Evolutionary conservation across 2,888 invertebrate genomes (phyloP).

Genomic region (Stenolophus ochropezus): DNA sequence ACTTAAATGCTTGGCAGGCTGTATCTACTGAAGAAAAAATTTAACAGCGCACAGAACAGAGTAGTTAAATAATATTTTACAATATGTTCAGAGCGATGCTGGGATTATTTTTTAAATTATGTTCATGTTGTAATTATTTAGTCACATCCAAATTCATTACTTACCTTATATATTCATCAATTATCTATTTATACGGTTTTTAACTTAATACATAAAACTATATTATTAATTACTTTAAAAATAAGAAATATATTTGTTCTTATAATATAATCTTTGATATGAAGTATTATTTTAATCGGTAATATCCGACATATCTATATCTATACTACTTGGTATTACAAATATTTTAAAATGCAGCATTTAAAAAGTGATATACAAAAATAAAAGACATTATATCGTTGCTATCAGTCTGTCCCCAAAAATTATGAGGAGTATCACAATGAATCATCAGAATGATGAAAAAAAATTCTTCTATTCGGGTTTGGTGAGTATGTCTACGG

Average conservation of each 20-base stretch:
- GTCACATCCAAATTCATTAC: too few species aligned
- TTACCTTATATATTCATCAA: neutral
- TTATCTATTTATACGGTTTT: too few species aligned
- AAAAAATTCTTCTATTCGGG: conserved; percentile 12
- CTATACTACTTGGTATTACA: conserved; percentile 14
- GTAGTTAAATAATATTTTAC: too few species aligned
- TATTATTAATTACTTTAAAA: neutral
- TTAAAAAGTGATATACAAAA: conserved; percentile 24
- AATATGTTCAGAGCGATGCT: too few species aligned
- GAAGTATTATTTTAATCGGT: neutral
- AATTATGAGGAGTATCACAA: conserved; percentile 47
- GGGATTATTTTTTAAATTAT: too few species aligned
- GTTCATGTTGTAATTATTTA: too few species aligned
- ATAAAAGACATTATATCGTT: conserved; percentile 30
- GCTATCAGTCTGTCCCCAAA: conserved; percentile 46
- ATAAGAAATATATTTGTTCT: conserved; percentile 4
- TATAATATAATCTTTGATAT: conserved; percentile 22
- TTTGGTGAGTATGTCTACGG: conserved; percentile 3
- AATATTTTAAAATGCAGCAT: conserved; percentile 17
- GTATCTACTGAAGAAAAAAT: too few species aligned
- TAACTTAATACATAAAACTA: too few species aligned
- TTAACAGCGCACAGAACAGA: too few species aligned
- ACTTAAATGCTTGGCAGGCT: too few species aligned
- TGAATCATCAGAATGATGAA: conserved; percentile 42
- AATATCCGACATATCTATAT: neutral